Percentiles rank a stretch among this genome's conserved stretches.
phyloP scores from a whole-genome alignment of 2,888 invertebrate genomes.

The Flabesymbios commensalis region DNA sequence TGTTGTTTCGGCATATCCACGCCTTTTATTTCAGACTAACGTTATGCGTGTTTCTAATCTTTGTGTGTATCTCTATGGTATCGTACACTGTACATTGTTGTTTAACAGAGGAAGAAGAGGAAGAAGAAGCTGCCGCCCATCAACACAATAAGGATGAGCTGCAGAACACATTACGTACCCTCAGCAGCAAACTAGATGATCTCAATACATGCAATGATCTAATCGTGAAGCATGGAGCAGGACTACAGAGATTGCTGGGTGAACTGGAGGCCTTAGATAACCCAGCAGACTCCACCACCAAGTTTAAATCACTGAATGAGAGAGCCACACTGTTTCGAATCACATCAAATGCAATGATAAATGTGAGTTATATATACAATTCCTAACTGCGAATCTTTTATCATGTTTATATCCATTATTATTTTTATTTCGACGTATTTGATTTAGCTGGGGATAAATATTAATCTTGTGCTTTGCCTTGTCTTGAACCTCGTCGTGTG shows the following conservation, averaged over 20 bases:
- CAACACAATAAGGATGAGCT: conserved; percentile 64
- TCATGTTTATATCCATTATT: too few species aligned
- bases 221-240: conserved; percentile 84
- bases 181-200: conserved; percentile 83
- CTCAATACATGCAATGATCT: conserved; percentile 89
- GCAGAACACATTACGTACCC: conserved; percentile 65
- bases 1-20: too few species aligned
- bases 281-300: conserved; percentile 44
- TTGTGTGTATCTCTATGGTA: too few species aligned
- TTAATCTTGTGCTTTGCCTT: not conserved
- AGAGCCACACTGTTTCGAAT: conserved; percentile 91
- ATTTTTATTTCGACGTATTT: too few species aligned
- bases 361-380: conserved; percentile 70
- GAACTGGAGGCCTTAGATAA: conserved; percentile 61
- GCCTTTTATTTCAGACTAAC: too few species aligned
- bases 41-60: too few species aligned
- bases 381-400: not conserved
- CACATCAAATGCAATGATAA: conserved; percentile 95
- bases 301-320: conserved; percentile 84
- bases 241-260: conserved; percentile 69
- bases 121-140: conserved; percentile 65
- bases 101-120: too few species aligned
- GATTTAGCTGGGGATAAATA: not conserved
- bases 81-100: too few species aligned
- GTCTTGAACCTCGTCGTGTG: not conserved